phyloP scores from a whole-genome alignment of 1,140 invertebrate species.

The Leptinotarsa defecta region DNA sequence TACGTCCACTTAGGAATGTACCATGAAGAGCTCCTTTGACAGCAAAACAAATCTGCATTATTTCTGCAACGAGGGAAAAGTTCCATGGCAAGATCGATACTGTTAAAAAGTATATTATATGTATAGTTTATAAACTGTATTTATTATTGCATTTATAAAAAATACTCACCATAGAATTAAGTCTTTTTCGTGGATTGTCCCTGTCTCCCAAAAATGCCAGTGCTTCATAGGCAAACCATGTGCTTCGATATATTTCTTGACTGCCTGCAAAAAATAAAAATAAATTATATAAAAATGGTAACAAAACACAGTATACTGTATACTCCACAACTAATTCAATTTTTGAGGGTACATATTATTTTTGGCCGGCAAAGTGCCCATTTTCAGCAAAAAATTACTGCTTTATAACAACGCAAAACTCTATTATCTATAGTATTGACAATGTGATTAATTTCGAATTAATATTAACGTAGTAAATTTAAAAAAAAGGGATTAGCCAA shows the following conservation, averaged over 20 bases:
- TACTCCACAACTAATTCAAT: neutral
- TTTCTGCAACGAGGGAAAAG: constrained; percentile 8
- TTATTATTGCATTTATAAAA: neutral
- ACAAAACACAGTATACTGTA: neutral
- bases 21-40: constrained; percentile 8
- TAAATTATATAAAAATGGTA: neutral
- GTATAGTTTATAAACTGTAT: neutral
- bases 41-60: constrained; percentile 19
- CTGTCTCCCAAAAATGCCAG: neutral
- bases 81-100: constrained; percentile 26
- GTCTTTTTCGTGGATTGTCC: neutral
- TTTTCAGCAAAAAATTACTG: too few species aligned
- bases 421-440: too few species aligned
- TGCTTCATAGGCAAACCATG: neutral
- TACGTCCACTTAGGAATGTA: constrained; percentile 19
- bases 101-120: constrained; percentile 9
- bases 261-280: neutral
- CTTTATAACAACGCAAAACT: too few species aligned
- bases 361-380: too few species aligned
- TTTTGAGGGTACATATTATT: too few species aligned
- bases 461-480: too few species aligned
- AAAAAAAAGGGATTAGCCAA: too few species aligned
- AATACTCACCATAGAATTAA: neutral
- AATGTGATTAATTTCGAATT: too few species aligned
- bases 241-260: neutral